Evolutionary conservation across 2,888 invertebrate species (phyloP), one percentile per base, ranked within the genome.

Genomic region (Meiosimyza platycephala): DNA sequence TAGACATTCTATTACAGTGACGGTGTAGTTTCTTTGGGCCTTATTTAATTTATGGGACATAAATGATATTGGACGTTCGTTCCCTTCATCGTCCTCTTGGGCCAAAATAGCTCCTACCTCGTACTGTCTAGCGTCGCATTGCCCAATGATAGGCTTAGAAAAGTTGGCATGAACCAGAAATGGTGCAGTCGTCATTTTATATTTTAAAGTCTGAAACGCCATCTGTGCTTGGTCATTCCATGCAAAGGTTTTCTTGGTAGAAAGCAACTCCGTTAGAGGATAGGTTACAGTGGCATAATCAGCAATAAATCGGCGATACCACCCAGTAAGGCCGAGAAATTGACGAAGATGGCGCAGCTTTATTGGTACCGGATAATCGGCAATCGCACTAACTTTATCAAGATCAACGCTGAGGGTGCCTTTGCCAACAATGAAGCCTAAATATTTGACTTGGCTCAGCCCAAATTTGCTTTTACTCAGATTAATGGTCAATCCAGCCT

Each of bases 41-140:
- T 62, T 33, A 33, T 72, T 74, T 54, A 72, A 60, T 51, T 72
- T 65, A 18, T 75, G 71, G 59, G 75, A 72, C 57, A 71, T 70
- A 48, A 72, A 75, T 7, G 76, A 73, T 48, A 76, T 71, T 6
- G 74, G 67, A 13, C 55, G 40, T 54, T 64, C 73, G 48, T 28
- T 47, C 13, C 72, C 67, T 6, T 33, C 33, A 5, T 33, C 33
- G 6, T 33, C 6, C 4, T 5, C 33, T 33, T 33, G 33, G 3
- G 33, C 33, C 33, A 33, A 33, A 33, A 33, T 6, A 4, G 72
- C 55, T 28, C 51, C 71, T 67, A 40, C 47, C 18, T 15, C 67
- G 18, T n/a, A 67, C 71, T 16, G 67, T 22, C 63, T 54, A 6
- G 75, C 71, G 62, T 75, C 75, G 48, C 75, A 75, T 11, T 72